phyloP scores from a whole-genome alignment of 2,888 invertebrate genomes.

The Drosophila vallismaia region DNA sequence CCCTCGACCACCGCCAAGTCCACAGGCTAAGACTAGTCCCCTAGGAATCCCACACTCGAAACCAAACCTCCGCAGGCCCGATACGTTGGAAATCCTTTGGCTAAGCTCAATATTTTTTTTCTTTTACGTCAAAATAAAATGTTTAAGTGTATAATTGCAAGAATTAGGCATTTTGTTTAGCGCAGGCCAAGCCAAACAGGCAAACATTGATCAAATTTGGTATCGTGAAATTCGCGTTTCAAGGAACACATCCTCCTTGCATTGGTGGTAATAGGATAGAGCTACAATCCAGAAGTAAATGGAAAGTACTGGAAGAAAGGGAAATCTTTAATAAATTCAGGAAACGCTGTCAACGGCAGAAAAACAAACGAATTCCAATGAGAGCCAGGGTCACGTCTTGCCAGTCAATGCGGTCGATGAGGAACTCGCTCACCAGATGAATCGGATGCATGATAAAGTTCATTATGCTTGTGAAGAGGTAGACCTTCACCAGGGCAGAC shows the following conservation, averaged over 20 bases:
- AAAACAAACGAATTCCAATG: neutral
- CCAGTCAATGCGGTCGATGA: neutral
- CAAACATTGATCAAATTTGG: too few relatives aligned
- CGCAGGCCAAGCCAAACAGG: too few relatives aligned
- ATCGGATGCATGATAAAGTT: slow-evolving; percentile 1
- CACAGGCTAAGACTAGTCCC: slow-evolving; percentile 35
- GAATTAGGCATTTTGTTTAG: too few relatives aligned
- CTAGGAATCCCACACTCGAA: neutral
- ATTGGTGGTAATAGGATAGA: slow-evolving; percentile 19
- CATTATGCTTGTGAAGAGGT: slow-evolving; percentile 1
- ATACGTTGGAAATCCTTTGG: slow-evolving; percentile 8
- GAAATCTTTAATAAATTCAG: neutral
- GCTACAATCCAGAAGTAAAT: slow-evolving; percentile 48
- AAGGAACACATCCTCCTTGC: slow-evolving; percentile 7
- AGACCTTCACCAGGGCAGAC: slow-evolving; percentile 18
- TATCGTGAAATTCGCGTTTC: neutral
- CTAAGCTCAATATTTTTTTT: slow-evolving; percentile 15
- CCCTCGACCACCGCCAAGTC: slow-evolving; percentile 49
- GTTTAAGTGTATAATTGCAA: slow-evolving; percentile 23
- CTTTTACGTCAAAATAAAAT: neutral
- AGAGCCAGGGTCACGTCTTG: neutral
- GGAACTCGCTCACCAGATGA: neutral
- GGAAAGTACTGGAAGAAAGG: slow-evolving; percentile 5
- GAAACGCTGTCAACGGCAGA: too few relatives aligned
- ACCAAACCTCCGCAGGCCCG: slow-evolving; percentile 2